These are phyloP conservation scores for Bombus superbus DNA, from an alignment of 1,140 invertebrate genomes.

Conservation along the genomic window DNA sequence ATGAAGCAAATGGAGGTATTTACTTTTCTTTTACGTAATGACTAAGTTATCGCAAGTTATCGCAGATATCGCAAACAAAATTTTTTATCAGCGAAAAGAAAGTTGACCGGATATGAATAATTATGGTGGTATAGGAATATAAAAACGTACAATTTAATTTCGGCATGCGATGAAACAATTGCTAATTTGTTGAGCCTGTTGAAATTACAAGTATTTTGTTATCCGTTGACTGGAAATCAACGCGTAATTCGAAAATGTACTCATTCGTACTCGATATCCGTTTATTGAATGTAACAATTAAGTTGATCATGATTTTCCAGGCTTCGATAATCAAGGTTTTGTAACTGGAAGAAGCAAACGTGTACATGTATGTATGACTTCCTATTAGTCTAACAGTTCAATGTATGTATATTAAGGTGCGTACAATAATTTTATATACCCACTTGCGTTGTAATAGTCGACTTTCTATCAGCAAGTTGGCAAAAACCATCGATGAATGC, in stretches of 20 bases:
- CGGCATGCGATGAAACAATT: background rate
- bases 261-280: background rate
- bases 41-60: no score
- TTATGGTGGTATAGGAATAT: background rate
- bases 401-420: constrained; percentile 30
- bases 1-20: background rate
- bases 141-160: background rate
- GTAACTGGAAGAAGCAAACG: background rate
- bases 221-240: background rate
- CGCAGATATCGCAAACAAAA: background rate
- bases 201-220: background rate
- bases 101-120: background rate
- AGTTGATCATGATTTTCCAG: background rate
- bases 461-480: background rate
- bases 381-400: background rate
- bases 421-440: constrained; percentile 23
- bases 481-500: background rate
- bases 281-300: background rate
- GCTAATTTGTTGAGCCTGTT: background rate
- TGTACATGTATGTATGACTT: background rate
- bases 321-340: background rate
- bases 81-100: background rate
- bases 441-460: constrained; percentile 8
- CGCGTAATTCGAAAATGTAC: no score
- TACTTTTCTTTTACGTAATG: background rate